Base-by-base conservation (phyloP, 2,113 vertebrate genomes). In the Lasiurus borealis region DNA sequence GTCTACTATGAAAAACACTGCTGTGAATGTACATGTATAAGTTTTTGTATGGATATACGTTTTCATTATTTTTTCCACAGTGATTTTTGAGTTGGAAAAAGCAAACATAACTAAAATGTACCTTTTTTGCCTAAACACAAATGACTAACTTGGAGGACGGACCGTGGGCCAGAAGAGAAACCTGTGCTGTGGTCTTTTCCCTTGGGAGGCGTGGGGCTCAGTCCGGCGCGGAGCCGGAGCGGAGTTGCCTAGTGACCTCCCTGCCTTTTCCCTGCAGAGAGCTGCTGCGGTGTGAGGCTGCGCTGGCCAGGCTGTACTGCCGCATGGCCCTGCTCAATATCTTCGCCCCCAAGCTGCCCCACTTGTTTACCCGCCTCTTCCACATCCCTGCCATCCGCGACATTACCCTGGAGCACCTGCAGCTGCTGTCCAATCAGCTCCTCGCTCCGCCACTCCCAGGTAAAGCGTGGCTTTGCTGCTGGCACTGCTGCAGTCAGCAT, bases 241-340 rank as follows among this genome's bases (percentile, higher is more conserved):
- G 0, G 16, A 16, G 1, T 0, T 1, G 8, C 75, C 76, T 40
- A 75, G 25, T 0, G 0, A 1, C 29, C 54, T 18, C 44, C 1
- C n/a, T 1, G 3, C 46, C 23, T 36, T 46, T 75, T 97, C 96
- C 86, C 95, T 96, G 31, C 88, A 99, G 99, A 97, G 99, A 99
- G 97, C 98, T 99, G 75, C 97, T 99, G 92, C 98, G 99, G 34
- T 99, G 99, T 9, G 99, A 99, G 97, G 99, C 99, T 7, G 98
- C 99, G 0, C 98, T 99, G 95, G 99, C 99, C 27, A 98, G 99
- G 91, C 97, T 99, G 0, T 99, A 99, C 98, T 99, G 99, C 93
- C 99, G 99, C 57, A 98, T 99, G 99, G 99, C 99, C 64, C 98
- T 99, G 94, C 99, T 99, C 96, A 99, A 99, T 91, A 99, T 99